Conservation (phyloP, 2,797 vertebrate species). For the Neopelma chrysocephalum region DNA sequence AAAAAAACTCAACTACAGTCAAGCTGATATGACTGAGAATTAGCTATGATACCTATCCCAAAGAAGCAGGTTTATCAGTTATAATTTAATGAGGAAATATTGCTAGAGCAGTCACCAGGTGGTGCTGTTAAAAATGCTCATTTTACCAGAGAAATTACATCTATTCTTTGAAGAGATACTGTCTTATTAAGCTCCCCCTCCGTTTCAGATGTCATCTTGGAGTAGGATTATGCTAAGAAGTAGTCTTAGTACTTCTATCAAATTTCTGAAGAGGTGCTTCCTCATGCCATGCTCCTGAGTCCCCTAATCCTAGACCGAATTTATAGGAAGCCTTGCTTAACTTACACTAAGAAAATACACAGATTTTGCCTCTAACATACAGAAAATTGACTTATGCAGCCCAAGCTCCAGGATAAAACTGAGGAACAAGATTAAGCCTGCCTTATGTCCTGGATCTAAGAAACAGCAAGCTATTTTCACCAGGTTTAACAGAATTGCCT, state of each 20-base stretch:
- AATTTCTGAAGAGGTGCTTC: neutral
- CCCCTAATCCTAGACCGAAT: neutral
- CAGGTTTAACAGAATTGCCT: neutral
- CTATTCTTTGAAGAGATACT: neutral
- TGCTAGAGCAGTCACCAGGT: neutral
- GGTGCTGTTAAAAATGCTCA: conserved; percentile 14
- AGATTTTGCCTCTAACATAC: neutral
- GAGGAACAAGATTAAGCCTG: neutral
- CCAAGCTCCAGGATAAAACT: neutral
- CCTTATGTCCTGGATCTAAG: neutral
- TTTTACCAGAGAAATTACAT: neutral
- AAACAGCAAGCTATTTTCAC: neutral
- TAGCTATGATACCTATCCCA: neutral
- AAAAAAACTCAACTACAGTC: neutral
- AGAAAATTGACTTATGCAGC: neutral
- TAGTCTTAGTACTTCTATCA: neutral
- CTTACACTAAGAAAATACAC: neutral
- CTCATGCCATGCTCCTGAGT: neutral
- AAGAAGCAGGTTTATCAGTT: neutral
- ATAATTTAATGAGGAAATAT: neutral
- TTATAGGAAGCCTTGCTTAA: neutral
- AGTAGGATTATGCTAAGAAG: neutral
- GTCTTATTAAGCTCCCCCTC: neutral
- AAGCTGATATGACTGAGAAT: neutral
- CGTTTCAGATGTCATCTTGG: neutral